Conservation (phyloP, 1,140 invertebrate genomes). For the Lepidotrigona ventralis region DNA sequence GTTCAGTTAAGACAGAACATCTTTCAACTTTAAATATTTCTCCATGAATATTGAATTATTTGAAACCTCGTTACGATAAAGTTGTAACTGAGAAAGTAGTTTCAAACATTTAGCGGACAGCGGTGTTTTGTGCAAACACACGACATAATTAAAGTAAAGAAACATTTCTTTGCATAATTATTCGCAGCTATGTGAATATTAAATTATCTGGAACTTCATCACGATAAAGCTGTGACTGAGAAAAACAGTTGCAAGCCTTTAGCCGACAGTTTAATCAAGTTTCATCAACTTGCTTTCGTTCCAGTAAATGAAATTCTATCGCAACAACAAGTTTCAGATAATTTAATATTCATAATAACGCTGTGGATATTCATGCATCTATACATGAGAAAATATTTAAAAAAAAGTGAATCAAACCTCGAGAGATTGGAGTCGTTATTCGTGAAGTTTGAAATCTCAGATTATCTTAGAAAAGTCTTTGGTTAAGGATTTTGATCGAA, state of each 20-base stretch:
- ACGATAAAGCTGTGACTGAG: too few relatives aligned
- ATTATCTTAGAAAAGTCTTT: too few relatives aligned
- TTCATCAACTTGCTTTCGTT: background rate
- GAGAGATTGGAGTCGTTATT: too few relatives aligned
- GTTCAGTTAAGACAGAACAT: background rate
- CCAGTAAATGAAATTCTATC: too few relatives aligned
- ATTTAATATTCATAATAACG: background rate
- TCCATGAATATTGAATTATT: background rate
- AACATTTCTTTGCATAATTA: background rate
- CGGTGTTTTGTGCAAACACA: too few relatives aligned
- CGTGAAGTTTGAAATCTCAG: too few relatives aligned
- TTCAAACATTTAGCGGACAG: too few relatives aligned
- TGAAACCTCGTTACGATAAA: too few relatives aligned
- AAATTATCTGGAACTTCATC: background rate
- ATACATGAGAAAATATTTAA: background rate
- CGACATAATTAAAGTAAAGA: too few relatives aligned
- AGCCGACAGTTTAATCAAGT: background rate
- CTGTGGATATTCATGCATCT: background rate
- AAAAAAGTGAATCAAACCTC: background rate
- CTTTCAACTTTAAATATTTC: background rate
- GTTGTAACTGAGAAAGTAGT: too few relatives aligned
- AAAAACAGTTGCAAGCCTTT: too few relatives aligned
- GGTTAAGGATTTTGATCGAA: too few relatives aligned
- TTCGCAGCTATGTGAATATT: background rate
- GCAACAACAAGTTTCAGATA: background rate